A percentile compares a stretch with the other conserved stretches of the same genome.
Evolutionary conservation across 2,113 vertebrate species (phyloP).

Genomic region (Phoxinus phoxinus): DNA sequence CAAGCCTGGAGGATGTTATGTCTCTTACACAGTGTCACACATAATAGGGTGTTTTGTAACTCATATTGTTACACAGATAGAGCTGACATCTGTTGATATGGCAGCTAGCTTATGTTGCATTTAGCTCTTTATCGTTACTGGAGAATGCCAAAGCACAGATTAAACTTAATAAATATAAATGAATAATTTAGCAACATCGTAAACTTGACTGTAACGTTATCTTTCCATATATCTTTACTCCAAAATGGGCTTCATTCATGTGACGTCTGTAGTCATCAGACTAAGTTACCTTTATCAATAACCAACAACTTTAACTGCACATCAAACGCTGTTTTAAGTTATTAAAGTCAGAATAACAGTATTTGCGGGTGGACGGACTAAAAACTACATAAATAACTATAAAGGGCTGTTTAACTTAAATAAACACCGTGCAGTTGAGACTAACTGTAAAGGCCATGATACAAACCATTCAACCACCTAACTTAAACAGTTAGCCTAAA

Average conservation of each 20-base stretch:
- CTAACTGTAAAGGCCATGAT: neutral
- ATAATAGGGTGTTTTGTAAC: neutral
- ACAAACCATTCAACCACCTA: neutral
- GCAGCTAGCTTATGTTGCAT: neutral
- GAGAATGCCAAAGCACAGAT: neutral
- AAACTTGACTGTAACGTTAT: neutral
- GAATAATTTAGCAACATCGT: neutral
- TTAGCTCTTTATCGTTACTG: neutral
- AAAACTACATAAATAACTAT: neutral
- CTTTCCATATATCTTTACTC: neutral
- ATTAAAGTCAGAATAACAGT: neutral
- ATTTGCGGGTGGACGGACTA: neutral
- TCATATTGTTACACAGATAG: neutral
- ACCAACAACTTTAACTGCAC: neutral
- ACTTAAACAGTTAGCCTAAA: neutral
- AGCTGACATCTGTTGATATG: neutral
- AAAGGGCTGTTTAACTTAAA: neutral
- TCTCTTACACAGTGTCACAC: neutral
- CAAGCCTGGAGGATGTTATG: neutral
- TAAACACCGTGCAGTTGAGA: neutral
- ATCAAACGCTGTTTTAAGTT: neutral
- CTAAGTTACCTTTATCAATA: neutral
- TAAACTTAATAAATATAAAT: neutral
- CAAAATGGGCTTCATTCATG: neutral
- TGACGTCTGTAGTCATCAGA: neutral